Evolutionary conservation across 2,113 vertebrate genomes (phyloP).

Genomic region (Sigmodon hispidus): DNA sequence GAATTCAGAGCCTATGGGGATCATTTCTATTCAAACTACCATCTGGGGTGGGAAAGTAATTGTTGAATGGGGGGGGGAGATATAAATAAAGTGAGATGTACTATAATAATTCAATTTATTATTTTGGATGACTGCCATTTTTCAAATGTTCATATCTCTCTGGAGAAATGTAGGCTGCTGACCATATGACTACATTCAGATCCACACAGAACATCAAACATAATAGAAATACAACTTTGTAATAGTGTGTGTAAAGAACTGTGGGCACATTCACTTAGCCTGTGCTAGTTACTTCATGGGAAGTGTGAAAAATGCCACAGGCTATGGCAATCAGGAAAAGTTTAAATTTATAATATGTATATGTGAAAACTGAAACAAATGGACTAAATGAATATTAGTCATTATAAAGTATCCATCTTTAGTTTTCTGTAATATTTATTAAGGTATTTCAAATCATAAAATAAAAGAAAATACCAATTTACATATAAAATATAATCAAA

Average conservation of each 20-base stretch:
- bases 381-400: neutral
- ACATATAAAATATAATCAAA: neutral
- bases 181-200: neutral
- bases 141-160: neutral
- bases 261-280: neutral
- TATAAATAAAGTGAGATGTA: neutral
- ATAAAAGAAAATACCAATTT: neutral
- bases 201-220: neutral
- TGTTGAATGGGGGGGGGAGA: no score
- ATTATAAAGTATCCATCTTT: neutral
- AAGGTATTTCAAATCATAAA: neutral
- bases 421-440: neutral
- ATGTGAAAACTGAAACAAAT: neutral
- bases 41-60: no score
- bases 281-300: neutral
- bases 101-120: no score
- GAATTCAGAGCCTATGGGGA: neutral
- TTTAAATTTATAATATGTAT: constrained; percentile 4
- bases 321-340: neutral
- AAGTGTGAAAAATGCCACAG: neutral
- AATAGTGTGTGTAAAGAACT: neutral
- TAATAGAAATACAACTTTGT: neutral
- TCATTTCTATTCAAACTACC: neutral
- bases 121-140: no score
- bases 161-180: neutral